These are phyloP conservation scores for Echinops telfairi DNA, from an alignment of 2,113 vertebrate species.

Conservation along the genomic window DNA sequence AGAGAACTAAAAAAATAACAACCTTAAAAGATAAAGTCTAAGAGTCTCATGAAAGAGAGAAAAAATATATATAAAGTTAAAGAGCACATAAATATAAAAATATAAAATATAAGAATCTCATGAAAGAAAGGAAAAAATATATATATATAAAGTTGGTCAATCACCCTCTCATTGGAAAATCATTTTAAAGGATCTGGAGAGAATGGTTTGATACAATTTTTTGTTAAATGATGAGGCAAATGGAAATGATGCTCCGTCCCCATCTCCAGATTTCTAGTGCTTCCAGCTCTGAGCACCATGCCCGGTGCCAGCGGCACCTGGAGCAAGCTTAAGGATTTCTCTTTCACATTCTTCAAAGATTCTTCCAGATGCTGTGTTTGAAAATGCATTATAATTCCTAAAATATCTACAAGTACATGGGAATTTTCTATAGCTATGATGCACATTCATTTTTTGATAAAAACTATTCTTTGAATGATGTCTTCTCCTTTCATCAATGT, in stretches of 20 bases:
- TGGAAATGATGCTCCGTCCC: not conserved
- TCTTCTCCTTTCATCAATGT: not conserved
- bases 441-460: not conserved
- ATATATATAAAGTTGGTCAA: not conserved
- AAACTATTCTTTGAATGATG: not conserved
- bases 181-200: not conserved
- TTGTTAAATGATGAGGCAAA: not conserved
- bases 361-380: not conserved
- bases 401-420: not conserved
- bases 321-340: not conserved
- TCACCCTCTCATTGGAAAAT: not conserved
- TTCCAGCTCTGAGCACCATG: not conserved
- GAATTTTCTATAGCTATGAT: not conserved
- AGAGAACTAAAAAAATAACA: no score
- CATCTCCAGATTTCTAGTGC: not conserved
- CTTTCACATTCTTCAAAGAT: not conserved
- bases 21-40: not conserved
- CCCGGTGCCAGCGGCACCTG: not conserved
- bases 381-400: not conserved
- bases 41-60: not conserved
- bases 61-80: not conserved
- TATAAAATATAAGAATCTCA: not conserved
- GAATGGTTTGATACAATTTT: not conserved
- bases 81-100: no score
- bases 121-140: not conserved